Base-by-base conservation (phyloP, 2,888 invertebrate species). In the Leucoptera coffeella region DNA sequence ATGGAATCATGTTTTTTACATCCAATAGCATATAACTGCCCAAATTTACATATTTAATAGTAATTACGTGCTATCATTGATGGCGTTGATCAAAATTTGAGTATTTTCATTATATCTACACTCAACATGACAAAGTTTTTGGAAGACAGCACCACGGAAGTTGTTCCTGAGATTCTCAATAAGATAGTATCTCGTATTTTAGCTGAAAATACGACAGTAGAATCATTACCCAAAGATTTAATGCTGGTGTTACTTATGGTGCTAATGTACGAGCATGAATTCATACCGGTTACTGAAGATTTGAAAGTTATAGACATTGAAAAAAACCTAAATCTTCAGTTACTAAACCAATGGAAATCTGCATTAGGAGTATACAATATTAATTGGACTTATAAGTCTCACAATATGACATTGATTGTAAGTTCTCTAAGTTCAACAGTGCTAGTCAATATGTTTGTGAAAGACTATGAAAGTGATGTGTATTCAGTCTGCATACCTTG, bases 401-500 rank as follows among this genome's bases (percentile, higher is more conserved):
- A n/a, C n/a, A n/a, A n/a, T n/a, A n/a, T n/a, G n/a, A n/a, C n/a
- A n/a, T n/a, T 69, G 25, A 43, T 62, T 10, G 47, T 64, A 41
- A 53, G 50, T 32, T 55, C 60, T 22, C 32, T 71, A 23, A 58
- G 56, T 19, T 39, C 52, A 12, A 49, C 50, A 32, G 51, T 47
- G 9, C 32, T 67, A 28, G 39, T 69, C 3, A 67, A 65, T 44
- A 38, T 54, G 15, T 39, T 59, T 9, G 46, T 59, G 2, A 44
- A 40, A 36, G 47, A 55, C 27, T 38, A 55, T 10, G 42, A 49
- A 30, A 44, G 38, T 29, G 67, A 67, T 38, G 56, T 60, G 28
- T 69, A 65, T 38, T 50, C 62, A 25, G 46, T 57, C 20, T 64
- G 67, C 38, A 34, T 71, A 25, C 54, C 60, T 12, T 38, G 62